Percentiles rank a stretch among this genome's conserved stretches.
These are phyloP conservation scores for Otolemur crassicaudatus DNA, from an alignment of 2,797 vertebrate species.

Conservation along the genomic window DNA sequence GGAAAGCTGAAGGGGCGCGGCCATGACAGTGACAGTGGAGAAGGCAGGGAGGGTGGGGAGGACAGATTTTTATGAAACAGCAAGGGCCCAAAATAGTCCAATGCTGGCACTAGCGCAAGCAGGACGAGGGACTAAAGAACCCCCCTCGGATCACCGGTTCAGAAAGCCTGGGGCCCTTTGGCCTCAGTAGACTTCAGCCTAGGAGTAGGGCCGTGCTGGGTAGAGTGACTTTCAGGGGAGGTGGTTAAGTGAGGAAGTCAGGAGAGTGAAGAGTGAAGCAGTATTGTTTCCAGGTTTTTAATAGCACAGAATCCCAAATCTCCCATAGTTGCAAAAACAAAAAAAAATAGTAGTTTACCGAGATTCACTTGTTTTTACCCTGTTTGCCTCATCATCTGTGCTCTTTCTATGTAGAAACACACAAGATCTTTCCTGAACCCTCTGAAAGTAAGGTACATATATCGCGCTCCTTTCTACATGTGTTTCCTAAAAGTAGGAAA, in stretches of 20 bases:
- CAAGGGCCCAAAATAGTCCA: not conserved
- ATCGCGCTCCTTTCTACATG: not conserved
- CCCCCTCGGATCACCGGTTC: fast-evolving
- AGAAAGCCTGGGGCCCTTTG: not conserved
- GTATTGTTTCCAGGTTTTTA: not conserved
- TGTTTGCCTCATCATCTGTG: not conserved
- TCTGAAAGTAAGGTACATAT: not conserved
- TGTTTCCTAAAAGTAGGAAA: not conserved
- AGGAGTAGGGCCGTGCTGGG: too few species aligned
- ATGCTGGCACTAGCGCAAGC: not conserved
- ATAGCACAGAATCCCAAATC: not conserved
- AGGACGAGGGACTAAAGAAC: not conserved
- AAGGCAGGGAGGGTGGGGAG: not conserved
- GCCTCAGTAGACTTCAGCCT: not conserved
- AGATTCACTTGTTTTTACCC: not conserved
- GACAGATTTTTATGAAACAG: not conserved
- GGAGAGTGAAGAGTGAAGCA: not conserved
- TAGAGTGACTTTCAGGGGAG: too few species aligned
- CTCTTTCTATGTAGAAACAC: not conserved
- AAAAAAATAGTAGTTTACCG: not conserved
- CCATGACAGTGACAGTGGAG: not conserved
- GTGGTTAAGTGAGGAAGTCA: not conserved
- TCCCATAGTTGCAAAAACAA: not conserved
- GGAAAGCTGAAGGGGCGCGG: too few species aligned
- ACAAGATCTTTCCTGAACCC: not conserved